Percentiles rank a stretch among this genome's conserved stretches.
Conservation (phyloP, 2,797 vertebrate species). For the Momotus momota region DNA sequence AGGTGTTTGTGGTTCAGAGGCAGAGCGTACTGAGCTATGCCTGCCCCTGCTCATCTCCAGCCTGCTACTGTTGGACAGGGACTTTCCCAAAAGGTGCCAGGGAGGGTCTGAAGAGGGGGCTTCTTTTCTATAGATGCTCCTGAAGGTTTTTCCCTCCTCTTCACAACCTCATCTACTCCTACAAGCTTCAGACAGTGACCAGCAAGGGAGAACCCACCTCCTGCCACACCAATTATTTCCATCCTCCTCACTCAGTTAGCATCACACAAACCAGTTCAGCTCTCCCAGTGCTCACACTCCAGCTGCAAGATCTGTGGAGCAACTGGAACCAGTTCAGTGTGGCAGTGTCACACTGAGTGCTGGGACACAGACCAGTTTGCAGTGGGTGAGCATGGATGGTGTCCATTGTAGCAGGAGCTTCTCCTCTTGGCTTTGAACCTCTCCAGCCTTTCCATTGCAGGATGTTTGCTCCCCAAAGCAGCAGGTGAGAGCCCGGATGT, state of each 20-base stretch:
- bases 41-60: neutral
- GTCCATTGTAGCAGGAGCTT: fast-evolving
- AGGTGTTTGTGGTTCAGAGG: neutral
- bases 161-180: neutral
- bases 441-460: neutral
- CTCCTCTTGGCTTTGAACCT: neutral
- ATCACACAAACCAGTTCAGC: neutral
- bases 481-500: fast-evolving
- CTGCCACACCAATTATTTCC: neutral
- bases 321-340: fast-evolving
- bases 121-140: neutral
- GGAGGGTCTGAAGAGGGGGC: neutral
- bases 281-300: fast-evolving
- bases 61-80: neutral
- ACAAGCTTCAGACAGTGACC: neutral
- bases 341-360: fast-evolving
- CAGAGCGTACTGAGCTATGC: neutral
- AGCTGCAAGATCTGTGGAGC: neutral
- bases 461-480: fast-evolving
- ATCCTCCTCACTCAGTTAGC: neutral
- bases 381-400: neutral
- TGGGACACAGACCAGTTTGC: neutral
- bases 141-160: neutral
- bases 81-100: neutral
- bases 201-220: neutral